Evolutionary conservation across 1,140 invertebrate genomes (phyloP), one percentile per base, ranked within the genome.

Genomic region (Drosophila setifemur): DNA sequence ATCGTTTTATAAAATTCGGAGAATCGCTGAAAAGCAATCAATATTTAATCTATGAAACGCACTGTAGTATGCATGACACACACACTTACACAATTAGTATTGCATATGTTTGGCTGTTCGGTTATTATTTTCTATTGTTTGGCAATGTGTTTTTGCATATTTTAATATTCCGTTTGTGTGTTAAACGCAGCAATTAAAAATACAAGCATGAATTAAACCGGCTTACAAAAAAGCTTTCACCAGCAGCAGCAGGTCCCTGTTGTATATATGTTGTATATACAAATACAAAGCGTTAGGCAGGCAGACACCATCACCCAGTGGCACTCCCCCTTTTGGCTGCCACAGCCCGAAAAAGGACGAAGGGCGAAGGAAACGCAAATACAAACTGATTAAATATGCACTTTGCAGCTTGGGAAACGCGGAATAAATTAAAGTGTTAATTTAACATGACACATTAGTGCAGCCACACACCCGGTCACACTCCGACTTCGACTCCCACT

Each of bases 341-440:
- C 55, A 19, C 33, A 48, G 44, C 29, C 16, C 54, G 18, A 60
- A 64, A 64, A 64, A 60, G 63, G 45, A 21, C 60, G 75, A 26
- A 28, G 68, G 52, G 21, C 48, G 63, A 50, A 67, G 55, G 63
- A 74, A 88, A 77, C 73, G 83, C 61, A 87, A 82, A 87, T 70
- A 85, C 83, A 88, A 88, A 88, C 71, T 82, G 85, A 88, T 88
- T 88, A 85, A 88, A 88, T 88, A 88, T 88, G 83, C 83, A 88
- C 85, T 88, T 88, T 88, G 85, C 85, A 85, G 68, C 78, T 53
- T 70, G 72, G 67, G 74, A 74, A 85, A 85, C 83, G 85, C 85
- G 83, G 83, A 88, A 88, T 88, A 88, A 88, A 88, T 88, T 88
- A 88, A 88, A 88, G 83, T 88, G 83, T 88, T 88, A 88, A 88